These are phyloP conservation scores for Deilephila porcellus DNA, from an alignment of 2,888 invertebrate genomes.

Conservation along the genomic window DNA sequence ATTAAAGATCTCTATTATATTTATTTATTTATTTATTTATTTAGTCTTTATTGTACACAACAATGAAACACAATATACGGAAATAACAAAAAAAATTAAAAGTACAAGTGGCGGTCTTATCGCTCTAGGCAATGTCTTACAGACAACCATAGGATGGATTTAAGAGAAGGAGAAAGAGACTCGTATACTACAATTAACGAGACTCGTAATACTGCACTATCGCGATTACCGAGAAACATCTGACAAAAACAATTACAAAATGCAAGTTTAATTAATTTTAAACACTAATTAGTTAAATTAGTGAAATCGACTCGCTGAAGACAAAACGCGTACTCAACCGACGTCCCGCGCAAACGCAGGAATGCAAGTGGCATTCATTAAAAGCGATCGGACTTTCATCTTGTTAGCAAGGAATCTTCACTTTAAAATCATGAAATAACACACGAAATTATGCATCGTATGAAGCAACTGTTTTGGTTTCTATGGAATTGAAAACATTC, in stretches of 20 bases:
- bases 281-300: slow-evolving; percentile 44
- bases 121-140: too few relatives aligned
- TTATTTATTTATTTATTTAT: too few relatives aligned
- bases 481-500: background rate
- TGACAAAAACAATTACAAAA: background rate
- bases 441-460: slow-evolving; percentile 67
- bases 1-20: too few relatives aligned
- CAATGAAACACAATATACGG: too few relatives aligned
- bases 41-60: too few relatives aligned
- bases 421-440: slow-evolving; percentile 61
- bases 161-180: too few relatives aligned
- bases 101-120: too few relatives aligned
- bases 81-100: too few relatives aligned
- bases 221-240: too few relatives aligned
- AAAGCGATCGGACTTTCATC: slow-evolving; percentile 77
- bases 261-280: slow-evolving; percentile 17
- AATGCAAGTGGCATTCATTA: slow-evolving; percentile 68
- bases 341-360: slow-evolving; percentile 51
- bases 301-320: slow-evolving; percentile 50
- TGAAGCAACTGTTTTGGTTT: background rate
- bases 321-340: slow-evolving; percentile 50
- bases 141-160: too few relatives aligned
- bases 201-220: too few relatives aligned
- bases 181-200: too few relatives aligned
- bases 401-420: slow-evolving; percentile 72